phyloP scores from a whole-genome alignment of 2,888 invertebrate species.

The Buathra laborator region DNA sequence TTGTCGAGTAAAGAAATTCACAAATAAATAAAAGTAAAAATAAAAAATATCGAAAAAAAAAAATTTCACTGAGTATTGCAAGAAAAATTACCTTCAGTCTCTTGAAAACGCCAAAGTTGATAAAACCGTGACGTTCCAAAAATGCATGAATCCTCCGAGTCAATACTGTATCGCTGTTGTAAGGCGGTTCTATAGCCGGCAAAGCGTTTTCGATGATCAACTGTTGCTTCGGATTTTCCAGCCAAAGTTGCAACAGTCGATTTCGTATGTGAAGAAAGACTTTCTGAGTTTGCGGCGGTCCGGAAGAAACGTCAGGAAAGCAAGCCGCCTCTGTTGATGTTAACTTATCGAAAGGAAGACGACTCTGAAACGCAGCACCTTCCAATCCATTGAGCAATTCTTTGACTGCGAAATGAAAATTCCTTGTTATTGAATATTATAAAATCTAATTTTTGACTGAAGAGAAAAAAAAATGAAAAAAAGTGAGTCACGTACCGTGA shows the following conservation, averaged over 20 bases:
- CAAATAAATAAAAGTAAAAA: background rate
- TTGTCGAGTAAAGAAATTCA: background rate
- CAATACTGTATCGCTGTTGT: constrained; percentile 95
- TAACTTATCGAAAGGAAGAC: constrained; percentile 97
- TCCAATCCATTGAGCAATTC: constrained; percentile 89
- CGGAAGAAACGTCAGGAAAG: constrained; percentile 96
- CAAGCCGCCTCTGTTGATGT: constrained; percentile 97
- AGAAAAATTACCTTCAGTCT: constrained; percentile 90
- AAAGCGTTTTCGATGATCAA: constrained; percentile 93
- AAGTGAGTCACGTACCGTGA: constrained; percentile 83
- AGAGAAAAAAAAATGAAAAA: background rate
- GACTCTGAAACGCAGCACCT: constrained; percentile 97
- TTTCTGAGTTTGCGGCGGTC: constrained; percentile 93
- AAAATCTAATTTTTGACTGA: background rate
- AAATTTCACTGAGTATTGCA: background rate
- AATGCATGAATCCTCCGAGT: constrained; percentile 95
- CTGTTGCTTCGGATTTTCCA: constrained; percentile 97
- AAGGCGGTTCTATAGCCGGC: constrained; percentile 94
- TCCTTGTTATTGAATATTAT: background rate
- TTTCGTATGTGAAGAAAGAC: constrained; percentile 97
- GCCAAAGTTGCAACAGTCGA: constrained; percentile 96
- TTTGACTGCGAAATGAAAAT: constrained; percentile 77
- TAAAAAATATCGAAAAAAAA: background rate
- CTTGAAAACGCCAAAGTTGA: constrained; percentile 99
- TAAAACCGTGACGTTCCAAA: constrained; percentile 97